These are phyloP conservation scores for Iselma pallidipennis DNA, from an alignment of 2,888 invertebrate genomes.

Conservation along the genomic window DNA sequence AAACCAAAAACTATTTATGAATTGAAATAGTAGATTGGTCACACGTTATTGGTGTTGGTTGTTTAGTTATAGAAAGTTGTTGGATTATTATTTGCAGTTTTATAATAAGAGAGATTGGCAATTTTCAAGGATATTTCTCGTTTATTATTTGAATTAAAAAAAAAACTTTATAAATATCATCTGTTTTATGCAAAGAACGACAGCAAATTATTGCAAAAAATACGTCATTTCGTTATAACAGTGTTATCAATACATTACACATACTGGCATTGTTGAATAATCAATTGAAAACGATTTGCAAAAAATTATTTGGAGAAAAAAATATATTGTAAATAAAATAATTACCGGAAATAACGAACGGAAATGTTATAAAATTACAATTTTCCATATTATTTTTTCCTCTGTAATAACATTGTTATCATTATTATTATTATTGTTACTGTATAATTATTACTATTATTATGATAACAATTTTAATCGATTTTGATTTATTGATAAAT, in stretches of 20 bases:
- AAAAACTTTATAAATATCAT: no score
- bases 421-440: background rate
- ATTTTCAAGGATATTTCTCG: background rate
- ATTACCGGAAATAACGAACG: background rate
- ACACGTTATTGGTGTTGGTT: background rate
- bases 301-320: background rate
- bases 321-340: background rate
- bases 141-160: background rate
- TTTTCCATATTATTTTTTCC: background rate
- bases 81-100: background rate
- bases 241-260: no score
- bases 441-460: background rate
- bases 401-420: background rate
- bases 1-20: background rate
- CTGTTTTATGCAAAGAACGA: no score
- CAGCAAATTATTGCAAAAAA: no score
- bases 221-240: no score
- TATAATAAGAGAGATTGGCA: background rate
- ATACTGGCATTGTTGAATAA: background rate
- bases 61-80: background rate
- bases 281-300: background rate
- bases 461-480: background rate
- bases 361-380: background rate
- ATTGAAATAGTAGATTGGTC: background rate
- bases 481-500: background rate